Percentiles rank a stretch among this genome's conserved stretches.
Conservation (phyloP, 2,888 invertebrate species). For the Ischnura elegans region DNA sequence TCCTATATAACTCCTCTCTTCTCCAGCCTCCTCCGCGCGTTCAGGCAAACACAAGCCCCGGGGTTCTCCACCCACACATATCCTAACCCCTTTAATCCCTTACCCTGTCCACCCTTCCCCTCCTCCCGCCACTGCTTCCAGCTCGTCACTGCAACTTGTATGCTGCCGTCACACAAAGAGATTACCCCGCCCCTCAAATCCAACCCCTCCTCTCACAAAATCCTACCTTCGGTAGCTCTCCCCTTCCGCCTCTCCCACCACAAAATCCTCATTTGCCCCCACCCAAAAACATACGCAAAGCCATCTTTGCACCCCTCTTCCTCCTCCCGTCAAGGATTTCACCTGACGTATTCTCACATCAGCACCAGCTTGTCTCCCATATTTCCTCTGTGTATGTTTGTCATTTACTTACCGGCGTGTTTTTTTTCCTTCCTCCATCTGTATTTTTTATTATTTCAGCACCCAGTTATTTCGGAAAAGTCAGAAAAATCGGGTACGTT, state of each 20-base stretch:
- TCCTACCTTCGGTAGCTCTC: neutral
- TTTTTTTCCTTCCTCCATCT: too few species aligned
- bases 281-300: neutral
- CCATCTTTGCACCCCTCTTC: neutral
- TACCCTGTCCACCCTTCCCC: neutral
- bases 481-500: neutral
- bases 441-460: neutral
- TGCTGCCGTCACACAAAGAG: constrained; percentile 20
- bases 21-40: neutral
- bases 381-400: neutral
- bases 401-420: neutral
- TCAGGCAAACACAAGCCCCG: neutral
- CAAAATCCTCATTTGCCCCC: neutral
- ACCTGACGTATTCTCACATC: constrained; percentile 8
- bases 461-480: neutral
- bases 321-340: neutral
- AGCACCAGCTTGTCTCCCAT: neutral
- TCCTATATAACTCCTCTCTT: too few species aligned
- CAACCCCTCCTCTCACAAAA: neutral
- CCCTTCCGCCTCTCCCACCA: neutral
- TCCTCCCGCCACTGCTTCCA: neutral
- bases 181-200: neutral
- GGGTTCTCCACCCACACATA: neutral
- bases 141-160: constrained; percentile 20
- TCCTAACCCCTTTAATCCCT: constrained; percentile 18